A percentile compares a stretch with the other conserved stretches of the same genome.
These are phyloP conservation scores for Ivindomyrus marchei DNA, from an alignment of 2,113 vertebrate species.

Conservation along the genomic window DNA sequence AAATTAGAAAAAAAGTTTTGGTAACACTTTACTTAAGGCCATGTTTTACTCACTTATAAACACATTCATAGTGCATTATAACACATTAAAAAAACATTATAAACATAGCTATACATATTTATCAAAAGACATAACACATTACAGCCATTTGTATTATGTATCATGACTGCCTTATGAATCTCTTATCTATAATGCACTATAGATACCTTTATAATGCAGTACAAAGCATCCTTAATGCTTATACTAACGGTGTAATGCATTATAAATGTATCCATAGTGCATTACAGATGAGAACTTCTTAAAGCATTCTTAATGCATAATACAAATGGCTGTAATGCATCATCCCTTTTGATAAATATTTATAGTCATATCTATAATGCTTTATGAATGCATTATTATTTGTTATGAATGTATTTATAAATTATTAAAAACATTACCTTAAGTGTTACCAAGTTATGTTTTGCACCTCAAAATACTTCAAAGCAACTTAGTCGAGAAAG, in stretches of 20 bases:
- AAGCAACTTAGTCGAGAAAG: background rate
- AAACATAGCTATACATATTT: background rate
- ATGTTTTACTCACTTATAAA: too few relatives aligned
- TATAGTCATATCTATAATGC: background rate
- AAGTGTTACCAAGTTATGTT: background rate
- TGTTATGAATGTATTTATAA: background rate
- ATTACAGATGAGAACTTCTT: background rate
- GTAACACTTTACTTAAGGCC: background rate
- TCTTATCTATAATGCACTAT: background rate
- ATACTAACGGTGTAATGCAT: background rate
- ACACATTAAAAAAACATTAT: background rate
- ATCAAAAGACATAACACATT: background rate
- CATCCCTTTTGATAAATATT: background rate
- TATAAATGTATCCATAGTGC: background rate
- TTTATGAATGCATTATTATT: background rate
- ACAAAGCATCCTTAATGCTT: too few relatives aligned
- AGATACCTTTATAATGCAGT: background rate
- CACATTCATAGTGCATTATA: too few relatives aligned
- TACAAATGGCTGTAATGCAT: background rate
- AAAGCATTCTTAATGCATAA: background rate
- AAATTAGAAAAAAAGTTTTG: background rate
- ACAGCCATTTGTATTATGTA: background rate
- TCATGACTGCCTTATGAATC: background rate
- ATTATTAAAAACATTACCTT: background rate
- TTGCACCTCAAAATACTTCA: background rate